These are phyloP conservation scores for Apotomis capreana DNA, from an alignment of 2,888 invertebrate genomes.

Conservation along the genomic window DNA sequence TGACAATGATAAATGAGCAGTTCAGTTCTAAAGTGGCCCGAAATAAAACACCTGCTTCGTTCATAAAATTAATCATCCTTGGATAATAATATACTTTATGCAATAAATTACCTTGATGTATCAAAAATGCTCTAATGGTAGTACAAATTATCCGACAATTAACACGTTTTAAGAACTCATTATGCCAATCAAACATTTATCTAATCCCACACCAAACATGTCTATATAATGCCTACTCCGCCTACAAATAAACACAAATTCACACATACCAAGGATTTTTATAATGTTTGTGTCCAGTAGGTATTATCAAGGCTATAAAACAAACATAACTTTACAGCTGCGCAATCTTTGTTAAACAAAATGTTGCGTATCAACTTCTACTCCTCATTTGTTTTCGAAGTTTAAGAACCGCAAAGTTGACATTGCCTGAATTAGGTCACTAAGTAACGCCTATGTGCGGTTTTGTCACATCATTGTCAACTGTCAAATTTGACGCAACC, in stretches of 20 bases:
- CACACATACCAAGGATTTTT: constrained; percentile 36
- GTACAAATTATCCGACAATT: constrained; percentile 28
- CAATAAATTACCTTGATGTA: neutral
- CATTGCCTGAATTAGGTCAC: constrained; percentile 21
- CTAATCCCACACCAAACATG: constrained; percentile 35
- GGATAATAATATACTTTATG: neutral
- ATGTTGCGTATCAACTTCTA: neutral
- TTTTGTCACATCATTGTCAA: constrained; percentile 34
- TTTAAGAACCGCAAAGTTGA: constrained; percentile 2
- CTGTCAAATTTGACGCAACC: constrained; percentile 22
- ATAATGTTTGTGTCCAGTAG: neutral
- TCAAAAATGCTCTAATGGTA: constrained; percentile 4
- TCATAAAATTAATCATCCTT: neutral
- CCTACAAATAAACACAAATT: constrained; percentile 39
- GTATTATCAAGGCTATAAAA: constrained; percentile 28
- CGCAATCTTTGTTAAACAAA: constrained; percentile 2
- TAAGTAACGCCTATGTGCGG: constrained; percentile 29
- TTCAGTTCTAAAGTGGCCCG: neutral
- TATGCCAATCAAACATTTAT: constrained; percentile 40
- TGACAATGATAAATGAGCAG: no score
- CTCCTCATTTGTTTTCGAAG: neutral
- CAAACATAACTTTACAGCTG: constrained; percentile 28
- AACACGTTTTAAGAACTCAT: constrained; percentile 24
- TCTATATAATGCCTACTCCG: constrained; percentile 22
- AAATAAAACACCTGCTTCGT: neutral